Base-by-base conservation (phyloP, 2,888 invertebrate genomes). In the Cataglyphis cursor region DNA sequence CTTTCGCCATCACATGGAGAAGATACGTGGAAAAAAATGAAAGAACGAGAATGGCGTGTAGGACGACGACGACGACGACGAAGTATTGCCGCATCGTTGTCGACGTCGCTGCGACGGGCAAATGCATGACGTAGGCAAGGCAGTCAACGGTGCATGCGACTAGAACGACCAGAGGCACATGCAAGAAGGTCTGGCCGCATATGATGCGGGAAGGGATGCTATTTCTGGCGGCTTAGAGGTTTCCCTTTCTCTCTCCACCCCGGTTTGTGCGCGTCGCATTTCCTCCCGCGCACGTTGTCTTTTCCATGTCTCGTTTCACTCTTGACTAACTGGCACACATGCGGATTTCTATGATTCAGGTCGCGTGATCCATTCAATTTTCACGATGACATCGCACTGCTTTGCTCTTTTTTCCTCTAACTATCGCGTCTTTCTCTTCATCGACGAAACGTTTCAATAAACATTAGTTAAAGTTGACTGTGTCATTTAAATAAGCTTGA, bases 211-310 rank as follows among this genome's bases (percentile, higher is more conserved):
- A 91, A 91, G 92, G 92, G 90, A 91, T 90, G 92, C 93, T 92
- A 92, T 92, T 92, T 93, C 92, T 92, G 92, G 90, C 89, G 83
- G 87, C 92, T 90, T 89, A 87, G 86, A 87, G 86, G 87, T 86
- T 90, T 90, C 87, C 85, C 88, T 83, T 83, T 85, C 81, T 85
- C 87, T 48, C 48, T 51, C 15, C 87, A 82, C 87, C 82, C 83
- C 24, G 51, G 24, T 66, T n/a, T 65, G 18, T 62, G 8, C 18
- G 70, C 78, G 41, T 78, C 57, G 70, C 70, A 76, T 72, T 65
- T 75, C 51, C 57, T 83, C 65, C 75, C 62, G 76, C 76, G 41
- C 75, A 83, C 51, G 41, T 59, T 51, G 64, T 70, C 75, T 80
- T 61, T 51, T 59, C 75, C 82, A 65, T 31, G 48, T 86, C 48